Evolutionary conservation across 2,797 vertebrate genomes (phyloP), one percentile per base, ranked within the genome.

Genomic region (Parotocinclus haroldoi): DNA sequence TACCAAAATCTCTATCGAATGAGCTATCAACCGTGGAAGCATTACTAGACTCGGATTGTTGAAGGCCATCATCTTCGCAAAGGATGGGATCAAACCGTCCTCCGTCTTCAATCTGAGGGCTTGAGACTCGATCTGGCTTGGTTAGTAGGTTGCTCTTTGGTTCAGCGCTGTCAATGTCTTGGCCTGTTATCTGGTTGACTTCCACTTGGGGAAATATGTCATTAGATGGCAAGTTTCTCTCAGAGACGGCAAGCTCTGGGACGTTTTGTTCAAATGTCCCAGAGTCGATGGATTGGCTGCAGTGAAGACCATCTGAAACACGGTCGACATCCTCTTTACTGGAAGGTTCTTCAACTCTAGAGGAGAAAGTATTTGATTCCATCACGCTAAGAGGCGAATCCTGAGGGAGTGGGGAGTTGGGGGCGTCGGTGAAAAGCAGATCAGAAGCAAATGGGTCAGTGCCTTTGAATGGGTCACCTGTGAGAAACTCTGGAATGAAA

Each of bases 391-490:
- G 93, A 18, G 92, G 92, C 69, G 95, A 92, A 4, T 90, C 88
- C 19, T 69, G 53, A 63, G 56, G 72, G 80, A 88, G 87, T 46
- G 85, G 87, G 72, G 89, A 90, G 0, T 81, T 58, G 65, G 88
- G 79, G 54, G 87, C 79, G 0, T 89, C 89, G 52, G 86, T 90
- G 81, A 93, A 92, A 81, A 93, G 89, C 51, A 72, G 76, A 65
- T 93, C 92, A 49, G 89, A 84, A 64, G 91, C 91, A 86, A 94
- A 94, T n/a, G 93, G 93, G 76, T 94, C 91, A 39, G 90, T 91
- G 78, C 91, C 92, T 90, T 90, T 93, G 81, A 94, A 94, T 60
- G 92, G 93, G 81, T 94, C 93, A 63, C 91, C 88, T 72, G 91
- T 90, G 61, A 98, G 95, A 54, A 92, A 93, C 88, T 93, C 96